phyloP scores from a whole-genome alignment of 2,888 invertebrate genomes.

The Leucania comma region DNA sequence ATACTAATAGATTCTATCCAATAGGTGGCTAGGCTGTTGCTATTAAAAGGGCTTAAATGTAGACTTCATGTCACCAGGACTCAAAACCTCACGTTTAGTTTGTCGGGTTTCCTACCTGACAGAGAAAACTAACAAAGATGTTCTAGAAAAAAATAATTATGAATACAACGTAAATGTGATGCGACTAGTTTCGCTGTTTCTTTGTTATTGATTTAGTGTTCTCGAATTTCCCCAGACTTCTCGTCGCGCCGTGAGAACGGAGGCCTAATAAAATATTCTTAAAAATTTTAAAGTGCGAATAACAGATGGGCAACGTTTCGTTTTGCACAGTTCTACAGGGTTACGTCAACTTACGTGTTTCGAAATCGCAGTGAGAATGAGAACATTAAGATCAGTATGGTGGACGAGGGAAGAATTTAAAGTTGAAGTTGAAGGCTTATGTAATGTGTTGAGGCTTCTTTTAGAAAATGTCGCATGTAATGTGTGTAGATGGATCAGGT shows the following conservation, averaged over 20 bases:
- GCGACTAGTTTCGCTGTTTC: not conserved
- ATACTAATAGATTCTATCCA: not conserved
- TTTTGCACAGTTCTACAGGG: constrained; percentile 13
- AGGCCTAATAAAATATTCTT: not conserved
- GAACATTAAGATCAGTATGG: constrained; percentile 45
- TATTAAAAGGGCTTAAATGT: not conserved
- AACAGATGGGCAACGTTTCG: constrained; percentile 29
- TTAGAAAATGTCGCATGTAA: constrained; percentile 30
- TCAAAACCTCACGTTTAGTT: not conserved
- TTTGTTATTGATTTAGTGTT: not conserved
- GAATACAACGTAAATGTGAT: no score
- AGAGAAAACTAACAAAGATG: constrained; percentile 1
- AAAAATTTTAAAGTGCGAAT: constrained; percentile 21
- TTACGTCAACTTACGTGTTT: constrained; percentile 56
- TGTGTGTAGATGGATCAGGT: constrained; percentile 15
- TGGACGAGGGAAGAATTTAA: constrained; percentile 45
- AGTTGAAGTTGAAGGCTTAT: constrained; percentile 43
- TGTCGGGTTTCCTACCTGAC: not conserved
- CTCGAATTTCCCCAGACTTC: not conserved
- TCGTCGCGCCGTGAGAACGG: not conserved
- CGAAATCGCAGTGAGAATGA: constrained; percentile 53
- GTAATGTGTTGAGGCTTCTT: constrained; percentile 19
- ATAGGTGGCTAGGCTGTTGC: not conserved
- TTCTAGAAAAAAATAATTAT: not conserved
- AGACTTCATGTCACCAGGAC: not conserved